Evolutionary conservation across 2,797 vertebrate genomes (phyloP).

Genomic region (Masticophis lateralis): DNA sequence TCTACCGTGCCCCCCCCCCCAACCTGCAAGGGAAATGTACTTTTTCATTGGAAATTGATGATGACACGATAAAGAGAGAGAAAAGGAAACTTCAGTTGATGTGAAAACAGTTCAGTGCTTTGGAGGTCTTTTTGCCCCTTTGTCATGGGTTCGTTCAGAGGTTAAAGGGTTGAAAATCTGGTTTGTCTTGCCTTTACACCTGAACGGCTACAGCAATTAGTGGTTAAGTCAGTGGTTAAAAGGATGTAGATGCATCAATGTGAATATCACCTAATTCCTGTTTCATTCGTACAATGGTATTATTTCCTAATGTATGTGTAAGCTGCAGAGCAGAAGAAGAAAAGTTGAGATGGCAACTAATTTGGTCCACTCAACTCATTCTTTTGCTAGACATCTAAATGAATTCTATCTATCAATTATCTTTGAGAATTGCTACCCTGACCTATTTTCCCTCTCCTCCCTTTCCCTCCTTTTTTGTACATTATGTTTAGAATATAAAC

Average conservation of each 20-base stretch:
- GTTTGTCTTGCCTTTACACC: neutral
- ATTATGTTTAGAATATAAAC: neutral
- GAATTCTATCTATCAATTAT: neutral
- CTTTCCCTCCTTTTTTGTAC: neutral
- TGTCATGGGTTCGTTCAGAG: neutral
- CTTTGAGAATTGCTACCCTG: neutral
- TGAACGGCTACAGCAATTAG: neutral
- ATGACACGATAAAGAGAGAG: neutral
- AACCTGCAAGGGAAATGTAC: constrained; percentile 22
- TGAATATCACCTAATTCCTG: neutral
- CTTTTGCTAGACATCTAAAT: neutral
- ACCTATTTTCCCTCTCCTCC: neutral
- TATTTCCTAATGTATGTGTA: neutral
- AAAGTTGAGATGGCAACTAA: too few relatives aligned
- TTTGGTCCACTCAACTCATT: neutral
- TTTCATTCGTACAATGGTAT: neutral
- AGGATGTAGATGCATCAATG: neutral
- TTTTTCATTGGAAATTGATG: constrained; percentile 60
- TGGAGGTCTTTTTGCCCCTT: neutral
- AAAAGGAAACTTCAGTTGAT: neutral
- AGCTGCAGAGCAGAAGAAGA: neutral
- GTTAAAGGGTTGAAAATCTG: neutral
- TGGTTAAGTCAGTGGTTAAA: neutral
- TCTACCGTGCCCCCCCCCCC: neutral
- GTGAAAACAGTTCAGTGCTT: neutral